Percentiles rank a stretch among this genome's conserved stretches.
Evolutionary conservation across 1,140 invertebrate species (phyloP).

Genomic region (Leguminivora glycinivorella): DNA sequence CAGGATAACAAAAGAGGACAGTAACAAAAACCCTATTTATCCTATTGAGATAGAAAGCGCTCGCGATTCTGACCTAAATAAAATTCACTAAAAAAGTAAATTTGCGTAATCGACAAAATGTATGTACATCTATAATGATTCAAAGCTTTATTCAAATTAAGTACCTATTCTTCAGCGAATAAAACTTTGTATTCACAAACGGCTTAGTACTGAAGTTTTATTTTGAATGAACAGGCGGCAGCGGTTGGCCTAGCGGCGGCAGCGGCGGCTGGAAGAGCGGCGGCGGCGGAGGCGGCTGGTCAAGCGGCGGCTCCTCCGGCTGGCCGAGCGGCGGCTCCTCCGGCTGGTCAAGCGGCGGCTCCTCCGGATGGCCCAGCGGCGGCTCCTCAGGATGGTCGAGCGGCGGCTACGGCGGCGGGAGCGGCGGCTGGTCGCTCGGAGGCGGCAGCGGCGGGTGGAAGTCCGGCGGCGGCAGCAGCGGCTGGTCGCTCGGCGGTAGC

Average conservation of each 20-base stretch:
- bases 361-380: conserved; percentile 32
- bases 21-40: no score
- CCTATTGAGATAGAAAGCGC: no score
- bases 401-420: conserved; percentile 31
- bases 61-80: no score
- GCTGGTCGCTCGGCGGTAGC: conserved; percentile 49
- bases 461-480: conserved; percentile 24
- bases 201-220: background rate
- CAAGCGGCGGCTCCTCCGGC: conserved; percentile 40
- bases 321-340: conserved; percentile 33
- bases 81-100: no score
- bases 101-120: no score
- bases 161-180: no score
- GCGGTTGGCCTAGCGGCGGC: conserved; percentile 35
- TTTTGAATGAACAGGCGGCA: conserved; percentile 27
- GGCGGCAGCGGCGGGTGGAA: conserved; percentile 38
- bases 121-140: no score
- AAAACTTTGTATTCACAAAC: no score
- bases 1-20: no score
- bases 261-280: conserved; percentile 36
- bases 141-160: no score
- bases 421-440: conserved; percentile 42
- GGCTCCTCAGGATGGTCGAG: conserved; percentile 40
- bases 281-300: conserved; percentile 44
- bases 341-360: conserved; percentile 20